Evolutionary conservation across 1,140 invertebrate genomes (phyloP), one percentile per base, ranked within the genome.

Genomic region (Stenopsyche tienmushanensis): DNA sequence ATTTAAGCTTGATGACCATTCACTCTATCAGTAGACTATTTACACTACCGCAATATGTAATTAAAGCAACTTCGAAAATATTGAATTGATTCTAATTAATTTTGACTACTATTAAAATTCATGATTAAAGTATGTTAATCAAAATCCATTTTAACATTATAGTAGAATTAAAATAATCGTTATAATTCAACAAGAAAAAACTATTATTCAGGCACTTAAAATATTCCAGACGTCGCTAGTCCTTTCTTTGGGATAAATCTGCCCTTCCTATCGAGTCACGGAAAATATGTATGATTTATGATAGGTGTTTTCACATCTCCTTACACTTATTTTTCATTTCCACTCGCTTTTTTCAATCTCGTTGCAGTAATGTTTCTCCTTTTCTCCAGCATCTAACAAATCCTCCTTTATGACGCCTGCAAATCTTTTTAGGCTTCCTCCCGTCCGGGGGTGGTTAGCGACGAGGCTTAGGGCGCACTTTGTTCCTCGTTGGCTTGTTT

Each of bases 261-360:
- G n/a, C n/a, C n/a, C n/a, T n/a, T n/a, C n/a, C n/a, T n/a, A n/a
- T n/a, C n/a, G n/a, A n/a, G n/a, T n/a, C n/a, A n/a, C n/a, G n/a
- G n/a, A n/a, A n/a, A n/a, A n/a, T 49, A 41, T 55, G 50, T 63
- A 69, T 69, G 67, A 69, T 69, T 69, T 69, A 69, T 65, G 47
- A 55, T 55, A 59, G 53, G 67, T 66, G 64, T 69, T 69, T 69
- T 69, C 67, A 69, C 67, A 69, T 66, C 64, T 66, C 64, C 67
- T 66, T 69, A 66, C 67, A 54, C 64, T 62, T 69, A 69, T 69
- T 66, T 69, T 69, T 69, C 67, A 65, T 65, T 69, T 58, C 58
- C 45, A 41, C 64, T 62, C 58, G 29, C 62, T 55, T 62, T 63
- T 64, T 62, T 65, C 64, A 57, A 57, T 65, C 52, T 65, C 63